These are phyloP conservation scores for Leptoteleia sp. DNA, from an alignment of 1,140 invertebrate genomes.

Conservation along the genomic window DNA sequence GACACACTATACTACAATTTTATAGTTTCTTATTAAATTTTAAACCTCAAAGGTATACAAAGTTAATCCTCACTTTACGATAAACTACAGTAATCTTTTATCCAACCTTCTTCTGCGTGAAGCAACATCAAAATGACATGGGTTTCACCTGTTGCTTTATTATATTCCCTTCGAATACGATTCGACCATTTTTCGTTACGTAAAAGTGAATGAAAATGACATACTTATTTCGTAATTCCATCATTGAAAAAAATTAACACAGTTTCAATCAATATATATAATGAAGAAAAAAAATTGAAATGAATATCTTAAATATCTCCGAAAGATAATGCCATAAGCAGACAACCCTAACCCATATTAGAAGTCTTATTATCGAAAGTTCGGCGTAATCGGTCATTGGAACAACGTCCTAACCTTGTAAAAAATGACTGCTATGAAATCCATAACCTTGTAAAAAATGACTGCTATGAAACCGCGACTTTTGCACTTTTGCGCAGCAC, in stretches of 20 bases:
- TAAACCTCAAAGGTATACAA: too few relatives aligned
- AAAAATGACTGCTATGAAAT: conserved; percentile 43
- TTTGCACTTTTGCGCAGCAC: conserved; percentile 16
- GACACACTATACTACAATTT: too few relatives aligned
- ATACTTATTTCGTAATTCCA: background rate
- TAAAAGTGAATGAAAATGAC: background rate
- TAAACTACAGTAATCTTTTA: too few relatives aligned
- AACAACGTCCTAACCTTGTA: conserved; percentile 29
- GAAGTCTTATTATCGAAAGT: conserved; percentile 43
- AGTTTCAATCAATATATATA: background rate
- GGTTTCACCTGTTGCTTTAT: conserved; percentile 2
- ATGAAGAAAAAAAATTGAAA: background rate
- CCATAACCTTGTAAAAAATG: conserved; percentile 35
- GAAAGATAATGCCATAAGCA: background rate
- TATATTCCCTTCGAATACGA: background rate
- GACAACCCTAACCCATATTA: conserved; percentile 22
- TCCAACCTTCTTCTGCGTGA: too few relatives aligned
- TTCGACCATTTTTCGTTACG: background rate
- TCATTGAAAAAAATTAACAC: background rate
- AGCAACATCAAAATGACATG: background rate
- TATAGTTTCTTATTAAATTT: too few relatives aligned
- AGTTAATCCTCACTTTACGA: too few relatives aligned
- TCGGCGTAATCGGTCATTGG: conserved; percentile 22
- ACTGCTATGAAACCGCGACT: conserved; percentile 1
- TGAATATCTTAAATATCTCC: too few relatives aligned